These are phyloP conservation scores for Allobates femoralis DNA, from an alignment of 2,797 vertebrate species.

Conservation along the genomic window DNA sequence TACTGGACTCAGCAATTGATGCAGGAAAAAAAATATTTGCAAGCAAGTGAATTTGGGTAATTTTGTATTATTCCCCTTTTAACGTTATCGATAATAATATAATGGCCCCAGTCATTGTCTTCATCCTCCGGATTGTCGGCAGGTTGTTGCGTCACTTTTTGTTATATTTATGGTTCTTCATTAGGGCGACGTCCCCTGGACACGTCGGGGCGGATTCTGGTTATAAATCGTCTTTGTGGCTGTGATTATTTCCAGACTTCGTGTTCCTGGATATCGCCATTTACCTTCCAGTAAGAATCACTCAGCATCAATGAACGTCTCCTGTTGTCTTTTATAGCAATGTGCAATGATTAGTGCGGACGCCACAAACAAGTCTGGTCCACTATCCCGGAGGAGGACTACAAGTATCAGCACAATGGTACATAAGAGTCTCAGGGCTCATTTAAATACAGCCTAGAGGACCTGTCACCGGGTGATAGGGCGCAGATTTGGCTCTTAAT, in stretches of 20 bases:
- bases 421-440: too few species aligned
- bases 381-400: neutral
- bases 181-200: conserved; percentile 11
- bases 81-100: neutral
- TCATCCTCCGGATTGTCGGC: neutral
- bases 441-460: neutral
- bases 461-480: too few species aligned
- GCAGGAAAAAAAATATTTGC: too few species aligned
- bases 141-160: neutral
- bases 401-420: neutral
- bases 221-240: conserved; percentile 14
- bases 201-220: neutral
- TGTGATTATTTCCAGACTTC: conserved; percentile 32
- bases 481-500: too few species aligned
- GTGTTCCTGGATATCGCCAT: conserved; percentile 14
- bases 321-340: conserved; percentile 37
- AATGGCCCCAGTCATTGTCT: neutral
- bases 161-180: conserved; percentile 9
- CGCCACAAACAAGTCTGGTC: neutral
- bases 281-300: conserved; percentile 35
- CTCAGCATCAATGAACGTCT: conserved; percentile 2
- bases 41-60: too few species aligned
- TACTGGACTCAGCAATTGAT: too few species aligned
- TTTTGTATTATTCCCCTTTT: too few species aligned
- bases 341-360: neutral